Base-by-base conservation (phyloP, 2,888 invertebrate genomes). In the Alitta virens region DNA sequence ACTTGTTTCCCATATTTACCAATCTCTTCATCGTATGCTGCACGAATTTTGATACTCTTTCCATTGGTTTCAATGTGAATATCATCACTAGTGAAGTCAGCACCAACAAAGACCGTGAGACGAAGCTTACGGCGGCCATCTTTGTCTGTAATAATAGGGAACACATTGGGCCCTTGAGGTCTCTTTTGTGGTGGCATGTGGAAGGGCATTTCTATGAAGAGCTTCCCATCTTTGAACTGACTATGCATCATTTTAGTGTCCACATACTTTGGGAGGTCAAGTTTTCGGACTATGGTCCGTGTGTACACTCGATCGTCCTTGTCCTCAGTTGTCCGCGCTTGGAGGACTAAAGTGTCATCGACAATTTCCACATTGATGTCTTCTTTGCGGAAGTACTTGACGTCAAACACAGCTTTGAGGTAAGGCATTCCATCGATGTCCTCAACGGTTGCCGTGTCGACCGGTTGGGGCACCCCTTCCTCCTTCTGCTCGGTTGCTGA, bases 391-490 rank as follows among this genome's bases (percentile, higher is more conserved):
- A 71, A 71, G 56, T 68, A 62, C 18, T 67, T 63, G 16, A 71
- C 67, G 51, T 71, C 71, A 58, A 71, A 71, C 46, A 69, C 55
- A 25, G 68, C 71, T 52, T 67, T 71, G 18, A 71, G 63, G 38
- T 68, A 61, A 9, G 71, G 71, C 64, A 68, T 55, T 3, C 71
- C 71, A 21, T 71, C 70, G 16, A 59, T 56, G 56, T 70, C 67
- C 25, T 69, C 69, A 12, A 71, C 66, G 64, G 60, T 71, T 43
- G 71, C 71, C n/a, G 71, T 71, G 64, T 71, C 71, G 12, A 71
- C 64, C 7, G 69, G 71, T 25, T 65, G 51, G 5, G 62, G 63
- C 27, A 66, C 63, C 2, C 71, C 71, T 49, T 71, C 71, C 42
- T 68, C 67, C 27, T 60, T 56, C 63, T 70, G 69, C 54, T 71